These are phyloP conservation scores for Vesta saturnalis DNA, from an alignment of 2,888 invertebrate genomes.

Conservation along the genomic window DNA sequence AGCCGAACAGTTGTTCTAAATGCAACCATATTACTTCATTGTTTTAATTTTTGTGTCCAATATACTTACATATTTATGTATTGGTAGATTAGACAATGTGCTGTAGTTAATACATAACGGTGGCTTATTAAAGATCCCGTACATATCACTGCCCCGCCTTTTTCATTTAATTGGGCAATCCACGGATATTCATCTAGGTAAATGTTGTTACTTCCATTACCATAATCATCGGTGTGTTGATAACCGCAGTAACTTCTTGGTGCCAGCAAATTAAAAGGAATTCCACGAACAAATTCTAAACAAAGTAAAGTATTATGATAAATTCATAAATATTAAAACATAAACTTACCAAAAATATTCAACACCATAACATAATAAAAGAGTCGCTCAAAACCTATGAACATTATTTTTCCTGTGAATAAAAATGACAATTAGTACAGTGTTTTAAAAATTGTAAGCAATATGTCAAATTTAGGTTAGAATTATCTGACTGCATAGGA, in stretches of 20 bases:
- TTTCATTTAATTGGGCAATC: not conserved
- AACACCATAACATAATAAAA: too few species aligned
- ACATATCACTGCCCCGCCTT: not conserved
- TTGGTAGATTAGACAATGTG: not conserved
- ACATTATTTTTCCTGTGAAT: too few species aligned
- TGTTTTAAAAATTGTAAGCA: too few species aligned
- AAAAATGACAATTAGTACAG: too few species aligned
- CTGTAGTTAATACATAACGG: not conserved
- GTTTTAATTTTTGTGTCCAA: not conserved
- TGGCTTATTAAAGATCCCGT: not conserved
- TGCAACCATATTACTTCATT: too few species aligned
- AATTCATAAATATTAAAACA: too few species aligned
- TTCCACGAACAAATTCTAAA: too few species aligned
- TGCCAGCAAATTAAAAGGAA: not conserved
- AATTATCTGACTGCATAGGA: too few species aligned
- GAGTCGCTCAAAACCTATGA: too few species aligned
- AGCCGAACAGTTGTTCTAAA: not conserved
- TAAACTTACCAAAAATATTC: too few species aligned
- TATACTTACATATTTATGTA: not conserved
- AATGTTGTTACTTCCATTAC: not conserved
- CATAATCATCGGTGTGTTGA: slow-evolving; percentile 15
- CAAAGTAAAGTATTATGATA: too few species aligned
- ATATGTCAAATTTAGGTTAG: too few species aligned
- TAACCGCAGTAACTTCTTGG: not conserved
- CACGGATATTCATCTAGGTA: slow-evolving; percentile 10